Evolutionary conservation across 1,140 invertebrate species (phyloP), one percentile per base, ranked within the genome.

Genomic region (Teleopsis dalmanni): DNA sequence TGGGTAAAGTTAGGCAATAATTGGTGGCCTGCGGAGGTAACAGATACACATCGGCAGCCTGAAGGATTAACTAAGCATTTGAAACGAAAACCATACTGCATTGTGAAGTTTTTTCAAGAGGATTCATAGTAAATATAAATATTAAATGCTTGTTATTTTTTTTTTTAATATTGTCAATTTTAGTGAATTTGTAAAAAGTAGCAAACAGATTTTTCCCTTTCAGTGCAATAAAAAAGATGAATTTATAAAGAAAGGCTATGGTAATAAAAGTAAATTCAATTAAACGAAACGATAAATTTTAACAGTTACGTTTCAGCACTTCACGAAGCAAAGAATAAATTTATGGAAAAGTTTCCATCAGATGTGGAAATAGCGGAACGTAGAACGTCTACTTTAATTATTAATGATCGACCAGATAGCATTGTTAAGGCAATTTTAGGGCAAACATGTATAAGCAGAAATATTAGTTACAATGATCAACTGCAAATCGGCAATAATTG

Each of bases 71-170:
- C 84, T 45, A 73, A 79, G 51, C 77, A 83, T 48, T 70, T 78
- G 58, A 81, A 78, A 50, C 85, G 84, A 57, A 76, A 80, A 27
- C 80, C 85, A 2, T 80, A 88, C 52, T 83, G 84, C 33, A 78
- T 82, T 62, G 86, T 90, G 10, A 85, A 85, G 58, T 90, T 88
- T 71, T 88, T 88, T 65, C 80, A 87, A 66, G 87, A 90, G 72
- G 81, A 85, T 56, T 75, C 77, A 51, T 88, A 79, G 87, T 89
- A 77, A 84, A 83, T 78, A 49, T 33, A 21, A 44, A 34, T 23
- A 13, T n/a, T 26, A 4, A 57, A 58, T 59, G 60, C 50, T 55
- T 58, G 63, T 36, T 10, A 47, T 46, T 13, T 34, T 27, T 21
- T 33, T 40, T 19, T 3, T 29, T 13, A 29, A 29, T 29, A 9